Conservation (phyloP, 2,113 vertebrate genomes). For the Alethe castanea region DNA sequence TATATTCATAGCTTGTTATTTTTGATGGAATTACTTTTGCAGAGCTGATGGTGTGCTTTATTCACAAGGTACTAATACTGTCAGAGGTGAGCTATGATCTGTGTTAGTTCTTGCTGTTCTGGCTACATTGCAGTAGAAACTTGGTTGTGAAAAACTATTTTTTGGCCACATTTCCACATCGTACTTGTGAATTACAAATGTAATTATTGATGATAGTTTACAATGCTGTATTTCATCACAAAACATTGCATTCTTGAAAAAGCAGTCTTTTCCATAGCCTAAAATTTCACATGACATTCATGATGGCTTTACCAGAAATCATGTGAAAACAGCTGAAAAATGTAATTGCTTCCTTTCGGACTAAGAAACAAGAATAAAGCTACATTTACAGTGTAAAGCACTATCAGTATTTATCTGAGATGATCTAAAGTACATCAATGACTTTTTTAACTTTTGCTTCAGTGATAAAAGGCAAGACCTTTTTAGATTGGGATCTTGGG, state of each 20-base stretch:
- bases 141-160: neutral
- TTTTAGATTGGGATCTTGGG: neutral
- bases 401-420: neutral
- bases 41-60: neutral
- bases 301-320: neutral
- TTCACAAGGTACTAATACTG: neutral
- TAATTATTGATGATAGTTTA: neutral
- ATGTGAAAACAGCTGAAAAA: neutral
- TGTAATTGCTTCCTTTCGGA: neutral
- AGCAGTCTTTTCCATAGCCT: neutral
- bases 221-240: neutral
- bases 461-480: neutral
- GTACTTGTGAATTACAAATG: neutral
- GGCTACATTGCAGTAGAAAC: neutral
- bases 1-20: neutral
- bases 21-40: neutral
- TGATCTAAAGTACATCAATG: neutral
- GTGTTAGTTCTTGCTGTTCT: neutral
- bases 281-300: neutral
- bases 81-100: neutral
- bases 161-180: neutral
- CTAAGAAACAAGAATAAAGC: neutral
- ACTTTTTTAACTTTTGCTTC: neutral
- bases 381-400: neutral
- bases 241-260: neutral